These are phyloP conservation scores for Drosophila hawaiiensis DNA, from an alignment of 2,888 invertebrate species.

Conservation along the genomic window DNA sequence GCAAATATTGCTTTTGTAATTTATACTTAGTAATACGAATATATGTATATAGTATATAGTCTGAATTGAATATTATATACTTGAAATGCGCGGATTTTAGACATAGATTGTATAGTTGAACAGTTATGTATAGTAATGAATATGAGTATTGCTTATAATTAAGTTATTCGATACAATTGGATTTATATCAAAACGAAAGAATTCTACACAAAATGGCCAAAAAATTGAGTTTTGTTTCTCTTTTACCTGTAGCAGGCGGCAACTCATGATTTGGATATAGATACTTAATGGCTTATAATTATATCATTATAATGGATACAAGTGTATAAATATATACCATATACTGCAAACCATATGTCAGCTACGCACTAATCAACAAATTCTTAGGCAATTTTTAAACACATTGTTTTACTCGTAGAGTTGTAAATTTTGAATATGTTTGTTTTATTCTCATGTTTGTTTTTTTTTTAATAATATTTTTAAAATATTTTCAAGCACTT, in stretches of 20 bases:
- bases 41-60: constrained; percentile 25
- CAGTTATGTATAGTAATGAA: constrained; percentile 46
- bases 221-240: constrained; percentile 30
- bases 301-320: constrained; percentile 28
- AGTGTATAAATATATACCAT: constrained; percentile 7
- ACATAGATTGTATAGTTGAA: constrained; percentile 45
- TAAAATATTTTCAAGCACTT: constrained; percentile 76
- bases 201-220: constrained; percentile 31
- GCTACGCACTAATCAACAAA: constrained; percentile 77
- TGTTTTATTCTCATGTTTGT: background rate
- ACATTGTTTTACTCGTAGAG: constrained; percentile 40
- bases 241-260: constrained; percentile 33
- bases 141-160: constrained; percentile 56
- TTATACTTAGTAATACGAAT: constrained; percentile 46
- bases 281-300: constrained; percentile 21
- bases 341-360: constrained; percentile 55
- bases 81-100: constrained; percentile 51
- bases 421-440: constrained; percentile 20
- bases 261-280: constrained; percentile 24
- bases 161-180: constrained; percentile 58
- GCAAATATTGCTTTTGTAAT: constrained; percentile 60
- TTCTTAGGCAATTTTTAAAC: constrained; percentile 49
- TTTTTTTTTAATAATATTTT: constrained; percentile 66
- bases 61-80: constrained; percentile 36
- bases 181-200: constrained; percentile 35